phyloP scores from a whole-genome alignment of 2,113 vertebrate genomes.

The Catagonus wagneri region DNA sequence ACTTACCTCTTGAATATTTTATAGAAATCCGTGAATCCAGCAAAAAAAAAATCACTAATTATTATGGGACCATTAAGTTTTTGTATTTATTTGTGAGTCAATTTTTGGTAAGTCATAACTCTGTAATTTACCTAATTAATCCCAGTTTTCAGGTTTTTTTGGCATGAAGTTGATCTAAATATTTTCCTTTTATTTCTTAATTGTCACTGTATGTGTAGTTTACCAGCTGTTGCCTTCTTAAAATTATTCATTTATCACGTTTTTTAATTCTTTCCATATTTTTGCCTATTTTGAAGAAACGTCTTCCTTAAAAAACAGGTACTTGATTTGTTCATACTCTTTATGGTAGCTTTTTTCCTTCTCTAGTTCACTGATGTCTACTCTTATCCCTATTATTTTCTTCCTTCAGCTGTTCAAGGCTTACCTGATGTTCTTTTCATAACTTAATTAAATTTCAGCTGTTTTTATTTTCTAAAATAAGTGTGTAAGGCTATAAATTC shows the following conservation, averaged over 20 bases:
- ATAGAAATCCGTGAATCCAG: neutral
- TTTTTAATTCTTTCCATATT: neutral
- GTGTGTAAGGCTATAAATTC: neutral
- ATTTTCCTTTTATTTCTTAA: neutral
- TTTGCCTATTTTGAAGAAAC: neutral
- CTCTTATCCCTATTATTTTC: neutral
- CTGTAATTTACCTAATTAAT: neutral
- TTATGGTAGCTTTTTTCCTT: neutral
- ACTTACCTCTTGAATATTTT: neutral
- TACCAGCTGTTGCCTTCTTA: neutral
- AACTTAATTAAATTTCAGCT: neutral
- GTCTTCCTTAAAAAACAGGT: neutral
- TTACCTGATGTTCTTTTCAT: neutral
- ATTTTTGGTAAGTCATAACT: neutral
- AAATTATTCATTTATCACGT: neutral
- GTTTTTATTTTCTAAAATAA: neutral
- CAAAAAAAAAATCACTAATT: neutral
- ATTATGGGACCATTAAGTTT: neutral
- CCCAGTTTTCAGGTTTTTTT: neutral
- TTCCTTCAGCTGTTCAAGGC: neutral
- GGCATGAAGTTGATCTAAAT: neutral
- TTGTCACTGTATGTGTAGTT: neutral
- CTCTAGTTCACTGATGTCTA: neutral
- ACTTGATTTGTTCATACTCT: neutral
- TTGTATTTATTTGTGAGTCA: neutral